Evolutionary conservation across 2,113 vertebrate genomes (phyloP), one percentile per base, ranked within the genome.

Genomic region (Tringa solitaria): DNA sequence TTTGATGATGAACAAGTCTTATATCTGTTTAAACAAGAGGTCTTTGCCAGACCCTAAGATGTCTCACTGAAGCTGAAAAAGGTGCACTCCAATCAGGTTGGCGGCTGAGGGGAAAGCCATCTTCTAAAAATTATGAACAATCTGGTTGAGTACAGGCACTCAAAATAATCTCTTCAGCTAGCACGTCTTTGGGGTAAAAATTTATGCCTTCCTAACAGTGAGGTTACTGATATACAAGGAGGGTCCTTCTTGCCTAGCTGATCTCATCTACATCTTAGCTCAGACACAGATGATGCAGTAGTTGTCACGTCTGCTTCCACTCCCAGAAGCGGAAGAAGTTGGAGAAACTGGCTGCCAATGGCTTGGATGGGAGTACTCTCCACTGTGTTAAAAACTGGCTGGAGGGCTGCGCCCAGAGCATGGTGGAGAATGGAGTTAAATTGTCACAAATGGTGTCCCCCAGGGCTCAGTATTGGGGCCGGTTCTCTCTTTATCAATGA

Each of bases 11-110:
- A 46, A 65, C 43, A 80, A n/a, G 3, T 15, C 35, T 59, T 84
- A 14, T 27, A 74, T 21, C 13, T 63, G 9, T 72, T 60, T 61
- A 74, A 73, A 56, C 5, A 33, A 13, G 26, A 48, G 10, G 13
- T 39, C 23, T 68, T 80, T 85, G 11, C 20, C 74, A 68, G 57
- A 9, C 16, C 15, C 8, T 68, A n/a, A 68, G 13, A 26, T 57
- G 7, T 67, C 9, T 68, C 19, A 37, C 13, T 26, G 7, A 56
- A 39, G 10, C 23, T 60, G 37, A 64, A 65, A 72, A 84, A 51
- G 6, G 5, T 1, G 0, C 5, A 28, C 3, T 53, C 8, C 4
- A 60, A 12, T 35, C 12, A 24, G 5, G 4, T 28, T 65, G 12
- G 8, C 39, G 12, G 12, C 26, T 8, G n/a, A 35, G 17, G 4